phyloP scores from a whole-genome alignment of 1,140 invertebrate genomes.

The Notospermus geniculatus region DNA sequence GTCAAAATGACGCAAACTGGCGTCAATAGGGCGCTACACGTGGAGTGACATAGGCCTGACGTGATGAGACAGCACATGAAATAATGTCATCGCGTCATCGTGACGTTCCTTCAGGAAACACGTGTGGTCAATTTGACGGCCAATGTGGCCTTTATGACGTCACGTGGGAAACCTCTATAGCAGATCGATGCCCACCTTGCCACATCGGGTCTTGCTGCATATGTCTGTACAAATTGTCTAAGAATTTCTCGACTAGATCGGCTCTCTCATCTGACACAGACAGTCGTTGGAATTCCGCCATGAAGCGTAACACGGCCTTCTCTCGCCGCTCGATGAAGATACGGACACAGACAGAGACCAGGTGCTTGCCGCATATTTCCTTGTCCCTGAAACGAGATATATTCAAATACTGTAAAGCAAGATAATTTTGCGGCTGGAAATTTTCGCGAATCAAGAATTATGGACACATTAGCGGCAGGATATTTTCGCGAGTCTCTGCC shows the following conservation, averaged over 20 bases:
- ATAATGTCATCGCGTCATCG: too few species aligned
- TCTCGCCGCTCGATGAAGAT: slow-evolving; percentile 77
- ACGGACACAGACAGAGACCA: slow-evolving; percentile 76
- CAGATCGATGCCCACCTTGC: slow-evolving; percentile 70
- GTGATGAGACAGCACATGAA: too few species aligned
- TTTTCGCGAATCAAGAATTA: too few species aligned
- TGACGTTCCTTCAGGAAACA: too few species aligned
- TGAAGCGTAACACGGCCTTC: slow-evolving; percentile 65
- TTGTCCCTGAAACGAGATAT: slow-evolving; percentile 66
- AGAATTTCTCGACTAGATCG: slow-evolving; percentile 64
- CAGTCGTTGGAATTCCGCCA: slow-evolving; percentile 72
- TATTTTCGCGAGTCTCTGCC: too few species aligned
- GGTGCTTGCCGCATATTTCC: slow-evolving; percentile 71
- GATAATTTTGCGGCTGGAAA: background rate
- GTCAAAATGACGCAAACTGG: too few species aligned
- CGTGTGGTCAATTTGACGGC: too few species aligned
- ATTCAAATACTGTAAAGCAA: background rate
- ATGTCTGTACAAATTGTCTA: slow-evolving; percentile 61
- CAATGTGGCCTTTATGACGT: too few species aligned
- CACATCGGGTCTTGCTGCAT: slow-evolving; percentile 71
- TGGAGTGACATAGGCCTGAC: too few species aligned
- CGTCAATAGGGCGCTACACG: too few species aligned
- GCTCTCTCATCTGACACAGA: slow-evolving; percentile 79
- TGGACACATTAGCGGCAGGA: too few species aligned
- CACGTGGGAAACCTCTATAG: too few species aligned